Base-by-base conservation (phyloP, 2,888 invertebrate species). In the Cremastinae sp. region DNA sequence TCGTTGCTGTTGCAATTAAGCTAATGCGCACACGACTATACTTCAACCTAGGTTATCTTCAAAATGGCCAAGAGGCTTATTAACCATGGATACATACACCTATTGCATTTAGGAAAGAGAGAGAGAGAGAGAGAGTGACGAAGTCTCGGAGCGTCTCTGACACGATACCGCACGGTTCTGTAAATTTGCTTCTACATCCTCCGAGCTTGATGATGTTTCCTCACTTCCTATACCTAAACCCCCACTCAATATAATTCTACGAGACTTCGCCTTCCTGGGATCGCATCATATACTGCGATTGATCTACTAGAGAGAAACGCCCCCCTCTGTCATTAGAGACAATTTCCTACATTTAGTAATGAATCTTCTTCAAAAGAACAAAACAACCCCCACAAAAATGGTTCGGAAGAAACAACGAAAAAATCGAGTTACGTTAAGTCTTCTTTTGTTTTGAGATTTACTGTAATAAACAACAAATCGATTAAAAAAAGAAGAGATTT, bases 1-100 rank as follows among this genome's bases (percentile, higher is more conserved):
- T 39, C 53, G 59, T 73, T 41, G 59, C 76, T 47, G 28, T 72
- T 76, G 75, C 78, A 78, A 78, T 78, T 76, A 78, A 75, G 78
- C 75, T 78, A 76, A 76, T 78, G 73, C 73, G 66, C 64, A 64
- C 66, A n/a, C 61, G 62, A 61, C 61, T 73, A 74, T 62, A 55
- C 53, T 69, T 61, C 47, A 59, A 49, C 55, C 59, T 62, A 12
- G 69, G 69, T 75, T 69, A 75, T 69, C 78, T 75, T 72, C 73
- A 53, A 64, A 75, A 75, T 72, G 73, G 72, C 69, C 73, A 56
- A 20, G 41, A 56, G 72, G 68, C 10, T 68, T 68, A 68, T 68
- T 61, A 74, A 61, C 68, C 43, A 68, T 39, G 35, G 37, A 45
- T 43, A 37, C n/a, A 35, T 61, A 43, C 41, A 53, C 49, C 12